Base-by-base conservation (phyloP, 2,797 vertebrate genomes). In the Chaenodraco wilsoni region DNA sequence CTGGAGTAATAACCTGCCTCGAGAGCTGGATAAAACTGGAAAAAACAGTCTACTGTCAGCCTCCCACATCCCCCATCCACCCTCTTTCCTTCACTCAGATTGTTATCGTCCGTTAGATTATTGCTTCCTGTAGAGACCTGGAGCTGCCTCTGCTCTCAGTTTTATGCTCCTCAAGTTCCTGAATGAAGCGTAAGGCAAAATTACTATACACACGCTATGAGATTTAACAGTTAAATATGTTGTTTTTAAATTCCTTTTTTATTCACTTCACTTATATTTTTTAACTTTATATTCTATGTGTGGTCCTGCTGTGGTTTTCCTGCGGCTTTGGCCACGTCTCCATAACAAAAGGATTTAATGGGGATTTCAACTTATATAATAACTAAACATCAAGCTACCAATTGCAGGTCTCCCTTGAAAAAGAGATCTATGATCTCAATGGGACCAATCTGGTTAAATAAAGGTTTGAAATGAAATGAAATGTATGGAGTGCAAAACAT, bases 111-210 rank as follows among this genome's bases (percentile, higher is more conserved):
- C 52, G 81, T 72, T 74, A 78, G 84, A 85, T 92, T 91, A 92
- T 91, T 92, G 85, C 89, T 93, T 91, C 90, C 91, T 89, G 88
- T 64, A 86, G 83, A 88, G 82, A 88, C 86, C 86, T 79, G 83
- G 83, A 82, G 84, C 81, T 79, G 82, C 78, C 74, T 85, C 76
- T 68, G 74, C 86, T 82, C 81, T 84, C 76, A 62, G 70, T 77
- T 85, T 89, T 69, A 81, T 84, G 57, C 65, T 84, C 66, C 75
- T 72, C 19, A 2, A 85, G 74, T 67, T 84, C 62, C 76, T 70
- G 74, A 78, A 82, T 74, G 63, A 75, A 82, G 67, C 4, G 1
- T 37, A 33, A 63, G 45, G 68, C 48, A 70, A 79, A 73, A 81
- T 65, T 73, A 59, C 33, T 43, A 59, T 62, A 51, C 41, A 52